Base-by-base conservation (phyloP, 2,888 invertebrate species). In the Siphlonurus alternatus region DNA sequence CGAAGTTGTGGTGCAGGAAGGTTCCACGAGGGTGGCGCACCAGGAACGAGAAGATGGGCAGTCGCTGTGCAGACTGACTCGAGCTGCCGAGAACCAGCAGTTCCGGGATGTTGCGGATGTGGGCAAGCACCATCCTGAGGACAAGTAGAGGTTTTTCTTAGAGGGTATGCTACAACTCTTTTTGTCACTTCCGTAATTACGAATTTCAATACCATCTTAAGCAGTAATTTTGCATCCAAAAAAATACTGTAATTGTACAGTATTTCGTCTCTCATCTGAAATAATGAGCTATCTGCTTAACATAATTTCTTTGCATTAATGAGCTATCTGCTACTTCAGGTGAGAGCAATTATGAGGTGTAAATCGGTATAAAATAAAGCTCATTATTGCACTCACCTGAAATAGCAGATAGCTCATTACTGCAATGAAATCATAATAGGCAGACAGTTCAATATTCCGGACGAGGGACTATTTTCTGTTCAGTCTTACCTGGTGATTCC, bases 1-100 rank as follows among this genome's bases (percentile, higher is more conserved):
- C 85, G 80, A 88, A 86, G 76, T 93, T 93, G 75, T 93, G 90
- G 74, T 94, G 94, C 1, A 93, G 82, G 73, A 89, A 93, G 18
- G 87, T 85, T 38, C 90, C 89, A 53, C 87, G 78, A 0, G 87
- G 85, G 74, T 93, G 89, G 69, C 87, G 83, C 62, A 94, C 86
- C 78, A 93, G 83, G 71, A 94, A 85, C 2, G 93, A 92, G 74
- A 93, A 89, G 65, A 93, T 85, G 1, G 93, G 89, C 24, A 93
- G 79, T 1, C 77, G 70, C 59, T 87, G 78, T 23, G 83, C 79
- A 7, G 82, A 82, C 1, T 83, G 82, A 2, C 85, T 83, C 63
- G 80, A 78, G 71, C 83, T 85, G 22, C 92, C 92, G 2, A 93
- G 79, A 10, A 92, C 77, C 63, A 89, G 85, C 68, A 93, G 79